Conservation (phyloP, 2,113 vertebrate species). For the Brachyhypopomus gauderio region DNA sequence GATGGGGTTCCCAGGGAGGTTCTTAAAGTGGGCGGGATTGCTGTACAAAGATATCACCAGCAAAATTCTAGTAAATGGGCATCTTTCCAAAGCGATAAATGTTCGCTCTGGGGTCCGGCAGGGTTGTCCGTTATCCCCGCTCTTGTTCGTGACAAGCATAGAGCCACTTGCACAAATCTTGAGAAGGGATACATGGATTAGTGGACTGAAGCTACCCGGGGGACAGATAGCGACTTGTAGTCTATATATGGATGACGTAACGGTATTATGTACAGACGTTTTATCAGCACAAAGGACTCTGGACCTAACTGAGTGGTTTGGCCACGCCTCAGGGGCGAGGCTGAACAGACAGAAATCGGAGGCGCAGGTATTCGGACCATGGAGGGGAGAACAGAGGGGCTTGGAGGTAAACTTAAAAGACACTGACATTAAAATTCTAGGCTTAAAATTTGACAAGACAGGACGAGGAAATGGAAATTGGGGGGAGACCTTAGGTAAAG, state of each 20-base stretch:
- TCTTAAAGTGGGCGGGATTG: too few species aligned
- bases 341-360: constrained; percentile 38
- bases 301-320: constrained; percentile 34
- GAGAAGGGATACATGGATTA: constrained; percentile 46
- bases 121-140: too few species aligned
- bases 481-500: too few species aligned
- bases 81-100: neutral
- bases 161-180: constrained; percentile 42
- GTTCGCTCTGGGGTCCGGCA: constrained; percentile 18
- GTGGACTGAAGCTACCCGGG: neutral
- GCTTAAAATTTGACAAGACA: too few species aligned
- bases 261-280: neutral
- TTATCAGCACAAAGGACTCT: neutral
- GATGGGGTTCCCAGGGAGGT: too few species aligned
- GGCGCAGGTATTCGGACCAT: constrained; percentile 35
- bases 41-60: fast-evolving
- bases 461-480: too few species aligned
- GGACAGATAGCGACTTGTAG: neutral
- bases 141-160: too few species aligned
- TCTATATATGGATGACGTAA: constrained; percentile 36
- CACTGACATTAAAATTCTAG: neutral
- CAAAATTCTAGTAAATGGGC: neutral
- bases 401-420: neutral
- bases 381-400: neutral
- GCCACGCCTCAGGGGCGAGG: neutral